Evolutionary conservation across 2,113 vertebrate genomes (phyloP).

Genomic region (Nerophis lumbriciformis): DNA sequence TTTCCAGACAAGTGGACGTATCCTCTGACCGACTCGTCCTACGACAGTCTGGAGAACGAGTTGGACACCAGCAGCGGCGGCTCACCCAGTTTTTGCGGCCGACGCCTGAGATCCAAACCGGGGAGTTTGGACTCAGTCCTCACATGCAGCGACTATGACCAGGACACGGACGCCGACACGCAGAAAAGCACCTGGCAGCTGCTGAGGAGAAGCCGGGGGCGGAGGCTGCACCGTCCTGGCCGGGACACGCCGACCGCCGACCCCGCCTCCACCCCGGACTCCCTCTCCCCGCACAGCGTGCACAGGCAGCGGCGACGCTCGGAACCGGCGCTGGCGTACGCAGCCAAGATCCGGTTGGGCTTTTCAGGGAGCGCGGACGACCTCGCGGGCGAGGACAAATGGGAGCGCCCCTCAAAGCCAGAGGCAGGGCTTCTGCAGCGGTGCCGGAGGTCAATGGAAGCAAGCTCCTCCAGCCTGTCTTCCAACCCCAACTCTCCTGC

Average conservation of each 20-base stretch:
- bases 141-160: conserved; percentile 83
- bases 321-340: conserved; percentile 76
- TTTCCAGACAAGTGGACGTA: conserved; percentile 77
- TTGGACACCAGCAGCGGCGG: conserved; percentile 70
- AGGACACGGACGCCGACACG: conserved; percentile 61
- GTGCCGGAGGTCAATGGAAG: conserved; percentile 42
- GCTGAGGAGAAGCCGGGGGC: conserved; percentile 26
- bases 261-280: conserved; percentile 26
- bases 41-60: conserved; percentile 91
- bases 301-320: conserved; percentile 74
- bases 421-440: not conserved
- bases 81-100: conserved; percentile 67
- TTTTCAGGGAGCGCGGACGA: conserved; percentile 65
- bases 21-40: conserved; percentile 88
- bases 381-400: conserved; percentile 47
- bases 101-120: conserved; percentile 62
- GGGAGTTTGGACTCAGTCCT: conserved; percentile 89
- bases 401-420: not conserved
- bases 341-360: conserved; percentile 33
- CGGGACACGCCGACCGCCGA: not conserved
- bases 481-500: conserved; percentile 78
- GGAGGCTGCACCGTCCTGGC: conserved; percentile 32
- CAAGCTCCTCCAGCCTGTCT: conserved; percentile 80
- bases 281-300: conserved; percentile 35
- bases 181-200: not conserved